Evolutionary conservation across 2,113 vertebrate genomes (phyloP).

Genomic region (Spilogale gracilis): DNA sequence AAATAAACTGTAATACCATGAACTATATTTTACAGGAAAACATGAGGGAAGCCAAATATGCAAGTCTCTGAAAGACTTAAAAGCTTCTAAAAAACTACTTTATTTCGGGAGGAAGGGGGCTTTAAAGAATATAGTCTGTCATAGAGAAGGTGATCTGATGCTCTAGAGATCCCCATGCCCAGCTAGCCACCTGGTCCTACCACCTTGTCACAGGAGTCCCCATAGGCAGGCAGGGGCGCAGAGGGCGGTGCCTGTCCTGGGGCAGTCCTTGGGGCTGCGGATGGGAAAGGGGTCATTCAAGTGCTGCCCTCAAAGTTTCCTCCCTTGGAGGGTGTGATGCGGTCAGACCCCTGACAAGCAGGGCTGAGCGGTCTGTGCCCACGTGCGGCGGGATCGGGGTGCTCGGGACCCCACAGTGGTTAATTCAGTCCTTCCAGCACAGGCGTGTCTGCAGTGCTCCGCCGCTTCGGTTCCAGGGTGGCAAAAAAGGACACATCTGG

Average conservation of each 20-base stretch:
- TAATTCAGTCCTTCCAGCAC: slow-evolving; percentile 78
- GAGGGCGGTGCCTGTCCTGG: background rate
- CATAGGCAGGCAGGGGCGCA: background rate
- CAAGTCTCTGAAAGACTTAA: slow-evolving; percentile 36
- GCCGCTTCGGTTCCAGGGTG: slow-evolving; percentile 90
- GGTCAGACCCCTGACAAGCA: background rate
- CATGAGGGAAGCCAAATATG: background rate
- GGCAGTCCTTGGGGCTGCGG: background rate
- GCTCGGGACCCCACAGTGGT: fast-evolving
- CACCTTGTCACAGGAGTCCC: background rate
- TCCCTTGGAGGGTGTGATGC: background rate
- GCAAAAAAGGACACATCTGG: slow-evolving; percentile 95
- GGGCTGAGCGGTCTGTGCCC: fast-evolving
- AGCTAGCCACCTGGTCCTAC: background rate
- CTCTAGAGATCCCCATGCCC: background rate
- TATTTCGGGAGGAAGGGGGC: background rate
- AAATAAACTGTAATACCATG: slow-evolving; percentile 72
- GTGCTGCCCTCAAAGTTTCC: background rate
- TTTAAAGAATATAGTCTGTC: background rate
- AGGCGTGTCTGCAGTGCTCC: slow-evolving; percentile 85
- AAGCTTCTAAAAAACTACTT: slow-evolving; percentile 24
- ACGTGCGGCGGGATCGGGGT: fast-evolving
- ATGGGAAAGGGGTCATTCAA: background rate
- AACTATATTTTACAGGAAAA: slow-evolving; percentile 66
- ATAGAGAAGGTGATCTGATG: background rate